Percentiles rank a stretch among this genome's conserved stretches.
These are phyloP conservation scores for Antechinus stuartii DNA, from an alignment of 2,113 vertebrate genomes.

Conservation along the genomic window DNA sequence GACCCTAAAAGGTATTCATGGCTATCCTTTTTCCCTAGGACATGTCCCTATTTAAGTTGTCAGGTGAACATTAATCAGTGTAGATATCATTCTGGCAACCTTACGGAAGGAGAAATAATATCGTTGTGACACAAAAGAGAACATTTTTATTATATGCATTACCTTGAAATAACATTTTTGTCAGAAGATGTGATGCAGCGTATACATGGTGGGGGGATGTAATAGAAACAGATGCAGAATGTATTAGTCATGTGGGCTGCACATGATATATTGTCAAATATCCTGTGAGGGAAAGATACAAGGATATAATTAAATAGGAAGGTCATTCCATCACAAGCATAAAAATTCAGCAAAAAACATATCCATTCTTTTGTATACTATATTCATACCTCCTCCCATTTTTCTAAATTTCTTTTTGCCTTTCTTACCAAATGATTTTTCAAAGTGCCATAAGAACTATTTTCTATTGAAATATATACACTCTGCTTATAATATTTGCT, in stretches of 20 bases:
- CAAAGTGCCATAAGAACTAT: background rate
- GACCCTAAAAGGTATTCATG: background rate
- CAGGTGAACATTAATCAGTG: conserved; percentile 59
- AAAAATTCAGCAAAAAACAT: conserved; percentile 32
- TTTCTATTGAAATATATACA: background rate
- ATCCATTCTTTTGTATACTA: conserved; percentile 10
- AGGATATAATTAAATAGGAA: conserved; percentile 51
- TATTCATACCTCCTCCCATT: conserved; percentile 15
- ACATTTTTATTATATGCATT: conserved; percentile 64
- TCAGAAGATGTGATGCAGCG: conserved; percentile 27
- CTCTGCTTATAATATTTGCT: conserved; percentile 43
- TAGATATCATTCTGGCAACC: conserved; percentile 31
- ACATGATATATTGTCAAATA: background rate
- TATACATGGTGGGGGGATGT: background rate
- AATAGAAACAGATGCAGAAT: conserved; percentile 23
- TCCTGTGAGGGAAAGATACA: background rate
- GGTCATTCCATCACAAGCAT: conserved; percentile 32
- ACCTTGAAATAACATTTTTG: conserved; percentile 74
- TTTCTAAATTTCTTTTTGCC: conserved; percentile 27
- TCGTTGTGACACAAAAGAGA: conserved; percentile 26
- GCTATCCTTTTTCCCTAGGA: conserved; percentile 21
- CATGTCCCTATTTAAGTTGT: conserved; percentile 15
- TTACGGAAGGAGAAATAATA: conserved; percentile 50
- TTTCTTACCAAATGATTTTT: conserved; percentile 41
- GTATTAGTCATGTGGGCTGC: background rate